These are phyloP conservation scores for Lytechinus pictus DNA, from an alignment of 35 echinoderm and acorn worm genomes.

Conservation along the genomic window DNA sequence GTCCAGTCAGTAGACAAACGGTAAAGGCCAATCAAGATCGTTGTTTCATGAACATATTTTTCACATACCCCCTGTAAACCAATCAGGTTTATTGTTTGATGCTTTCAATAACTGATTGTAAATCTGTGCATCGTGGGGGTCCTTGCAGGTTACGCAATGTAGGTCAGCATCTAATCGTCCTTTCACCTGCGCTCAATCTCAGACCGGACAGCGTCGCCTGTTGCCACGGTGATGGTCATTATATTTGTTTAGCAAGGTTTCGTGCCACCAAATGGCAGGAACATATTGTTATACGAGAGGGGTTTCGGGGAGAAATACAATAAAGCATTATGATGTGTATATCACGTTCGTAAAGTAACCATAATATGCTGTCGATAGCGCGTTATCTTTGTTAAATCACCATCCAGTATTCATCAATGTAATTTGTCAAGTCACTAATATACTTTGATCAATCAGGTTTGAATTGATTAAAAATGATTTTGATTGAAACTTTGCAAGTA, in stretches of 20 bases:
- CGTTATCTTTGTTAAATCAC: background rate
- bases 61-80: background rate
- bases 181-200: slow-evolving; percentile 5
- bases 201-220: background rate
- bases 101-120: too few relatives aligned
- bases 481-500: too few relatives aligned
- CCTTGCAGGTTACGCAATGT: background rate
- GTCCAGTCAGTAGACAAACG: too few relatives aligned
- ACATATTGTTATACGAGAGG: background rate
- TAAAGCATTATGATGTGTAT: background rate
- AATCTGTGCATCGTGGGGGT: too few relatives aligned
- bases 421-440: too few relatives aligned
- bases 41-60: too few relatives aligned
- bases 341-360: background rate
- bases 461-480: too few relatives aligned
- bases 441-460: too few relatives aligned
- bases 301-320: background rate
- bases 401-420: background rate
- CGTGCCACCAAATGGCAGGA: background rate
- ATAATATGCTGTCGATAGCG: too few relatives aligned
- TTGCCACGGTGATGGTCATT: background rate
- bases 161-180: background rate
- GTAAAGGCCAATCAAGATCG: too few relatives aligned
- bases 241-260: background rate
- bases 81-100: background rate